These are phyloP conservation scores for Dasyurus viverrinus DNA, from an alignment of 2,113 vertebrate species.

Conservation along the genomic window DNA sequence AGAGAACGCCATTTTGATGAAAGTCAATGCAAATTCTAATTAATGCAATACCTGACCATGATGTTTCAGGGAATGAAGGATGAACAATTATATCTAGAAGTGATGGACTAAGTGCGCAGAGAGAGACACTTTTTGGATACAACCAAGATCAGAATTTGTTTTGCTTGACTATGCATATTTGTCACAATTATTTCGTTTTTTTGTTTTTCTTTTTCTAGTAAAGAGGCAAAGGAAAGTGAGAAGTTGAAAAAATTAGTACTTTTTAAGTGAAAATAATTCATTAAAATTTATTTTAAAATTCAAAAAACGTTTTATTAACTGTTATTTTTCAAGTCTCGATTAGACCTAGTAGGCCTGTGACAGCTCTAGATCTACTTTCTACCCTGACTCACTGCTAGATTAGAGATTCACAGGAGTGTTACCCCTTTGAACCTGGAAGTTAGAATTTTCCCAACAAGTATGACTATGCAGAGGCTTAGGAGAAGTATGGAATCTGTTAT, in stretches of 20 bases:
- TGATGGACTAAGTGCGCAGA: not conserved
- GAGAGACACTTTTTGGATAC: not conserved
- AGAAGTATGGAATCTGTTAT: not conserved
- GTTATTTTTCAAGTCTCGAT: not conserved
- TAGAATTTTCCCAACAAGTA: not conserved
- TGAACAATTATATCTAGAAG: not conserved
- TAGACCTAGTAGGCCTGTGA: not conserved
- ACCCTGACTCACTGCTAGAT: not conserved
- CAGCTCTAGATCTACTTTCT: not conserved
- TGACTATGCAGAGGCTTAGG: not conserved
- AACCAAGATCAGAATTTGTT: not conserved
- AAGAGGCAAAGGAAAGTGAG: not conserved
- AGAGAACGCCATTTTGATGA: not conserved
- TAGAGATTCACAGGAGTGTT: not conserved
- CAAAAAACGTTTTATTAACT: not conserved
- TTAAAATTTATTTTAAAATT: not conserved
- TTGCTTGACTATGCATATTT: not conserved
- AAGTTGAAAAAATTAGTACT: not conserved
- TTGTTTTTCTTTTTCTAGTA: not conserved
- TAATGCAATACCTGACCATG: not conserved
- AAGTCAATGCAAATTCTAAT: not conserved
- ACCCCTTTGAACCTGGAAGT: not conserved
- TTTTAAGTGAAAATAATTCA: not conserved
- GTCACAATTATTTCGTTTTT: not conserved
- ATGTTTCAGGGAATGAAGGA: not conserved